These are phyloP conservation scores for Halocynthia aurantium DNA, from an alignment of 23 tunicate species.

Conservation along the genomic window DNA sequence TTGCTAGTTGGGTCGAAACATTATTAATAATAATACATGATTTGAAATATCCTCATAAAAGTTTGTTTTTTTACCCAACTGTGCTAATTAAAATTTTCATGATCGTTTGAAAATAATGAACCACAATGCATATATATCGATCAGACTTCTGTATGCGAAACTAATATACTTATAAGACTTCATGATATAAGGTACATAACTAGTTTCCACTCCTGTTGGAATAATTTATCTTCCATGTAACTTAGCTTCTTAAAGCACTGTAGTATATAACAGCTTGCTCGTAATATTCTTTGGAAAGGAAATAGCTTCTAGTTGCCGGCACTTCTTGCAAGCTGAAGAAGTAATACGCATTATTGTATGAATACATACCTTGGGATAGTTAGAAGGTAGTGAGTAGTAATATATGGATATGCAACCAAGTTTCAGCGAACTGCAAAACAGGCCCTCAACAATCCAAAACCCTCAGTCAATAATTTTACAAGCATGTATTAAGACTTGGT, in stretches of 20 bases:
- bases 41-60: too few species aligned
- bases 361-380: neutral
- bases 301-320: constrained; percentile 27
- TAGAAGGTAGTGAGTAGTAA: neutral
- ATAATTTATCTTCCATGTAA: too few species aligned
- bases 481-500: neutral
- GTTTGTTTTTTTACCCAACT: too few species aligned
- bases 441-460: neutral
- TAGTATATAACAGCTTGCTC: constrained; percentile 59
- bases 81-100: too few species aligned
- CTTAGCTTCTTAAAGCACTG: constrained; percentile 1
- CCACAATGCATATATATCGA: too few species aligned
- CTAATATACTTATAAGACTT: too few species aligned
- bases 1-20: too few species aligned
- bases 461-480: neutral
- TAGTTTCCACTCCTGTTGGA: too few species aligned
- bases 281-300: constrained; percentile 49
- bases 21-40: too few species aligned
- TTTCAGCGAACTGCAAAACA: neutral
- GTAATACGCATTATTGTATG: neutral
- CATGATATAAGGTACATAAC: too few species aligned
- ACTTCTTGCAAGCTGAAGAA: constrained; percentile 30
- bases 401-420: neutral
- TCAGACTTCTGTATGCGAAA: too few species aligned
- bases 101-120: too few species aligned